phyloP scores from a whole-genome alignment of 2,113 vertebrate genomes.

The Gallinago media region DNA sequence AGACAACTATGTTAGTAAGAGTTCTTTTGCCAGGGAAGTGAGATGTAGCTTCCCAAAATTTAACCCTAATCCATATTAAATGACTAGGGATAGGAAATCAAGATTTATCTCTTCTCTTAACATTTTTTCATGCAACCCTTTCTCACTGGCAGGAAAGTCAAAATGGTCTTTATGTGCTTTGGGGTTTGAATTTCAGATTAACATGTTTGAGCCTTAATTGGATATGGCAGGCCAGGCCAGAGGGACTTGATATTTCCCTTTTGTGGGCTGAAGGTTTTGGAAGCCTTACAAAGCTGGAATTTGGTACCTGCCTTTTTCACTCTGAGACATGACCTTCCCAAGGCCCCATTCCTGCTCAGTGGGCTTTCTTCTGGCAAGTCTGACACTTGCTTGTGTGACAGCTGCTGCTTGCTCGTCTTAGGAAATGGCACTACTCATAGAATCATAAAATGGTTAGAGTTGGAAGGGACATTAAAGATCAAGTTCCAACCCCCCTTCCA shows the following conservation, averaged over 20 bases:
- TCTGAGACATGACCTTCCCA: neutral
- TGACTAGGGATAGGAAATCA: neutral
- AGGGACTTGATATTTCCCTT: neutral
- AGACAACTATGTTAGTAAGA: neutral
- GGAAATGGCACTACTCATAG: neutral
- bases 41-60: neutral
- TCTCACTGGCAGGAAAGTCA: neutral
- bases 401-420: neutral
- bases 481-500: no score
- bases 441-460: no score
- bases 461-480: no score
- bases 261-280: neutral
- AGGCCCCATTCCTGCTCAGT: neutral
- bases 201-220: neutral
- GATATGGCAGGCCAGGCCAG: neutral
- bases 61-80: neutral
- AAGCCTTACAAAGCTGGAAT: neutral
- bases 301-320: neutral
- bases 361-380: neutral
- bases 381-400: neutral
- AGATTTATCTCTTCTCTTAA: neutral
- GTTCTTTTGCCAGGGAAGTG: neutral
- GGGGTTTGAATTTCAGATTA: neutral
- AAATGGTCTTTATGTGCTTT: neutral
- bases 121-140: neutral